Base-by-base conservation (phyloP, 2,113 vertebrate species). In the Stigmatopora nigra region DNA sequence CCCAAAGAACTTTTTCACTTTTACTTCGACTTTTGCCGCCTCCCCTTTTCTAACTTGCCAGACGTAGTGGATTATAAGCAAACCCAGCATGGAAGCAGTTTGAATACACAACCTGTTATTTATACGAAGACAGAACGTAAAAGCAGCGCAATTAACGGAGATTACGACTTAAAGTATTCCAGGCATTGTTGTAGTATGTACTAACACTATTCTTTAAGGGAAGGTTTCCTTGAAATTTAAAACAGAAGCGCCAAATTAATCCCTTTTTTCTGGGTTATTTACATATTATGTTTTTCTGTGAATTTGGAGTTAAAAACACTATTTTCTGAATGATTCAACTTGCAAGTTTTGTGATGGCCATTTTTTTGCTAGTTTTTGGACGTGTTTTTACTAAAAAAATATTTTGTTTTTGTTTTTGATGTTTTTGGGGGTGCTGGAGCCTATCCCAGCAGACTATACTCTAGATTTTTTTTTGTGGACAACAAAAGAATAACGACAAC, bases 21-120 rank as follows among this genome's bases (percentile, higher is more conserved):
- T 76, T 70, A 63, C 52, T 56, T 61, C 38, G 38, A 12, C 65
- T 17, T 56, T 15, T 49, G 48, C 56, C 53, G 1, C 35, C 63
- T 49, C 59, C 48, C 53, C 14, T 22, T 64, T 73, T 46, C 8
- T n/a, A n/a, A 67, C 56, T 73, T 68, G 76, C 71, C 73, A 87
- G 82, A 86, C 68, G 65, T 68, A 47, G 35, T 11, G 75, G 77
- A 81, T 83, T 77, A 82, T 20, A 65, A 63, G 67, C 60, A 71
- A 71, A 68, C 65, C 64, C 78, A 70, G 75, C 16, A 38, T 76
- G 72, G 66, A 59, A 57, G 68, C 46, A 61, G 61, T 65, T 53
- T 67, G 67, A 88, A 87, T 87, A 87, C 82, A 76, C 88, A 85
- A 80, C 76, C 72, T 75, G 71, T 74, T 65, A 46, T 41, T 65